These are phyloP conservation scores for Pseudobourletiella spinata DNA, from an alignment of 1,140 invertebrate species.

Conservation along the genomic window DNA sequence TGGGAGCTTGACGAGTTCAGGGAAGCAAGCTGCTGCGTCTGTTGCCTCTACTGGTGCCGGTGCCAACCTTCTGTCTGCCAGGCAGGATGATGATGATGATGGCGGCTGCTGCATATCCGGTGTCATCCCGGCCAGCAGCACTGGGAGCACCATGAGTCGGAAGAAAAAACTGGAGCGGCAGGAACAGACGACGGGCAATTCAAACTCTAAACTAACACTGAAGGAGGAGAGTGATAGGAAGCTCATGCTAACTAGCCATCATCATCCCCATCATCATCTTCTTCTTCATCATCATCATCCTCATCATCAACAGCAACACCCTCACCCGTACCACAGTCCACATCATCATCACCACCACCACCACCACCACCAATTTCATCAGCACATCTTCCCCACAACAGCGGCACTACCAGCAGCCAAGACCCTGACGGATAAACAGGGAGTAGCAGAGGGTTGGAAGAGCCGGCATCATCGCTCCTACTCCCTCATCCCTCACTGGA, in stretches of 20 bases:
- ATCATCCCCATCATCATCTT: not conserved
- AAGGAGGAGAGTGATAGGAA: not conserved
- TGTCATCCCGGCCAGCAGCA: not conserved
- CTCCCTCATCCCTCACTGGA: conserved; percentile 34
- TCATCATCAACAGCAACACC: not conserved
- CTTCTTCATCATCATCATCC: not conserved
- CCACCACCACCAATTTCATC: too few species aligned
- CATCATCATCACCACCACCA: too few species aligned
- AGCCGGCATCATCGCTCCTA: conserved; percentile 26
- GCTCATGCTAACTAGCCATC: not conserved
- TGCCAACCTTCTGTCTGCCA: too few species aligned
- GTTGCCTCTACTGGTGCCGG: too few species aligned
- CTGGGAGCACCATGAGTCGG: conserved; percentile 4
- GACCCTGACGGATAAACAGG: not conserved
- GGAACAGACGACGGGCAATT: not conserved
- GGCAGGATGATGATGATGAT: not conserved
- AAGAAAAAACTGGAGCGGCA: conserved; percentile 24
- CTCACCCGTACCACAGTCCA: not conserved
- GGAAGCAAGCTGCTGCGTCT: too few species aligned
- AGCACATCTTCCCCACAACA: conserved; percentile 2
- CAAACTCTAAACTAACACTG: not conserved
- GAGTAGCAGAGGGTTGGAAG: conserved; percentile 9
- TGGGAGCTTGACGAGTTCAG: too few species aligned
- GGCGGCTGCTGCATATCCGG: conserved; percentile 7
- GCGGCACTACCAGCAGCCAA: not conserved